Evolutionary conservation across 1,140 invertebrate species (phyloP).

Genomic region (Frieseomelitta varia): DNA sequence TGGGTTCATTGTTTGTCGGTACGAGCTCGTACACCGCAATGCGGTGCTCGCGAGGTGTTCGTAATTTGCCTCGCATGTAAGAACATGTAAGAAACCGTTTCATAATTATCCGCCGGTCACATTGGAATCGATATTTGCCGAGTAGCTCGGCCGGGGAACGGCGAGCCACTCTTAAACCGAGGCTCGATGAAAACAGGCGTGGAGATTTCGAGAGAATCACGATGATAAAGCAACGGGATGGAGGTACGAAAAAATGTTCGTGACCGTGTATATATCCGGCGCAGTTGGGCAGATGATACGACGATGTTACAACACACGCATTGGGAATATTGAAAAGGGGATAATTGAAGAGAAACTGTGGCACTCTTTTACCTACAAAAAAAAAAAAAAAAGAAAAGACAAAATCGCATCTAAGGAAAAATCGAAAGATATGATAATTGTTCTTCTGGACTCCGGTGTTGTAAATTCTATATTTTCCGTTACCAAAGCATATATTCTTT

Average conservation of each 20-base stretch:
- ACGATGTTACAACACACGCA: too few species aligned
- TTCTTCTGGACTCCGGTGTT: too few species aligned
- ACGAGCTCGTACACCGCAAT: slow-evolving; percentile 34
- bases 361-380: too few species aligned
- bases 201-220: background rate
- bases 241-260: background rate
- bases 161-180: background rate
- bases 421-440: too few species aligned
- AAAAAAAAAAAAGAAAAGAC: too few species aligned
- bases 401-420: too few species aligned
- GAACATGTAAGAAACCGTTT: background rate
- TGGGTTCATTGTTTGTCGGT: slow-evolving; percentile 22
- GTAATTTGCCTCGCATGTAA: slow-evolving; percentile 28
- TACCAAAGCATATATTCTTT: too few species aligned
- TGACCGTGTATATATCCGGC: background rate
- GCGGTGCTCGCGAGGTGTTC: slow-evolving; percentile 42
- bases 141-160: background rate
- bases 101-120: slow-evolving; percentile 28
- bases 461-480: too few species aligned
- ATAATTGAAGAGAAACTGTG: too few species aligned
- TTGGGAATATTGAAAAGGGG: too few species aligned
- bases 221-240: background rate
- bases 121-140: slow-evolving; percentile 14
- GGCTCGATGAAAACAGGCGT: background rate
- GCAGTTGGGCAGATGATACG: too few species aligned